These are phyloP conservation scores for Myotis myotis DNA, from an alignment of 2,797 vertebrate species.

Conservation along the genomic window DNA sequence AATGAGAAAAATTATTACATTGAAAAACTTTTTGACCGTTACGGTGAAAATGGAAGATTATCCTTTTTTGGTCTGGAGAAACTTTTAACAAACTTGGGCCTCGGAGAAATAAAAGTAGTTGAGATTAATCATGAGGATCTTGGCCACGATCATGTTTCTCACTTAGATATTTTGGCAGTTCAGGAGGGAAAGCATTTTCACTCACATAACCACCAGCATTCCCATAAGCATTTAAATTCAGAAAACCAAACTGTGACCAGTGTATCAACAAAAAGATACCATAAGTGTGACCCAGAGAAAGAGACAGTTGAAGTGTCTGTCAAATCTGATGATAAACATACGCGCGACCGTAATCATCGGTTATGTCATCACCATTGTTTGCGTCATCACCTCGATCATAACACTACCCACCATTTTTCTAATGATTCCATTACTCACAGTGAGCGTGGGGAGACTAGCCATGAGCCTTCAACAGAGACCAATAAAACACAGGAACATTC, in stretches of 20 bases:
- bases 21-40: constrained; percentile 93
- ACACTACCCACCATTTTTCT: constrained; percentile 77
- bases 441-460: constrained; percentile 78
- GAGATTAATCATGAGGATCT: constrained; percentile 92
- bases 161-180: constrained; percentile 92
- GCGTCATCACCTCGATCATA: constrained; percentile 82
- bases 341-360: constrained; percentile 78
- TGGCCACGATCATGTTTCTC: constrained; percentile 96
- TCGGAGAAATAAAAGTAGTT: constrained; percentile 94
- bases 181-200: constrained; percentile 92
- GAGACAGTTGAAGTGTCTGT: constrained; percentile 64
- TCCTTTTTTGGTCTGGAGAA: constrained; percentile 95
- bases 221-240: constrained; percentile 77
- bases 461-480: constrained; percentile 81
- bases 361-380: constrained; percentile 79
- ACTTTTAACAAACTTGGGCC: constrained; percentile 92
- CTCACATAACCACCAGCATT: constrained; percentile 79
- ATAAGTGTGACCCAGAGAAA: constrained; percentile 81
- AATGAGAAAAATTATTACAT: constrained; percentile 95
- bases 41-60: constrained; percentile 92
- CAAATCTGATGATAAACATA: constrained; percentile 75
- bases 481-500: constrained; percentile 85
- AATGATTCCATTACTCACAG: constrained; percentile 76
- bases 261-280: constrained; percentile 75
- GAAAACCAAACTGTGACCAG: constrained; percentile 83